Conservation (phyloP, 2,888 invertebrate species). For the Osmoderma eremita region DNA sequence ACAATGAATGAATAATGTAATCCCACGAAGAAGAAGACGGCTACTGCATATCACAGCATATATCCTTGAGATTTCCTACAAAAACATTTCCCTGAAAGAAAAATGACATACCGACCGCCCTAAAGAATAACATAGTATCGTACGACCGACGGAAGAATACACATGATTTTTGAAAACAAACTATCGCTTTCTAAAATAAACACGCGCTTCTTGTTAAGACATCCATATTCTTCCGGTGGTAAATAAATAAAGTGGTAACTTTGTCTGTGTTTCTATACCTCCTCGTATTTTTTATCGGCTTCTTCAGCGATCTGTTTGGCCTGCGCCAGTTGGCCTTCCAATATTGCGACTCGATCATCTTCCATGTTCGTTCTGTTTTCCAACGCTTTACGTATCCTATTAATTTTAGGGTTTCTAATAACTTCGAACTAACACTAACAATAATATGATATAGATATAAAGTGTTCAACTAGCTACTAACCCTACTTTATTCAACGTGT, state of each 20-base stretch:
- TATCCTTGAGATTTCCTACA: too few relatives aligned
- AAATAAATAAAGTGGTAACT: slow-evolving; percentile 30
- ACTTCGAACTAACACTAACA: not conserved
- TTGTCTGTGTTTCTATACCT: slow-evolving; percentile 73
- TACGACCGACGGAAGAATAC: slow-evolving; percentile 39
- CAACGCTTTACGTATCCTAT: slow-evolving; percentile 96
- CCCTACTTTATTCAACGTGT: not conserved
- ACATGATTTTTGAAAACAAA: slow-evolving; percentile 1
- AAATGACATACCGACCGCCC: slow-evolving; percentile 22
- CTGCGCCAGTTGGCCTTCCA: slow-evolving; percentile 98
- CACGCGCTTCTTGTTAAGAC: slow-evolving; percentile 6
- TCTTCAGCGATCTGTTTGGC: slow-evolving; percentile 99
- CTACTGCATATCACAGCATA: too few relatives aligned
- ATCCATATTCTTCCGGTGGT: slow-evolving; percentile 57
- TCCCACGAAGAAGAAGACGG: slow-evolving; percentile 10
- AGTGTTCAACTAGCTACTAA: slow-evolving; percentile 17
- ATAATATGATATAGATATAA: slow-evolving; percentile 1
- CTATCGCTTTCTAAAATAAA: not conserved
- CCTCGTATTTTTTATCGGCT: slow-evolving; percentile 99
- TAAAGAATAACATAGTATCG: slow-evolving; percentile 45
- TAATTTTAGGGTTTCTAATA: slow-evolving; percentile 29
- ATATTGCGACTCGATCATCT: slow-evolving; percentile 96
- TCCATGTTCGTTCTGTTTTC: slow-evolving; percentile 99
- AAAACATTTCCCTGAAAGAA: slow-evolving; percentile 18
- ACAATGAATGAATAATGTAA: slow-evolving; percentile 38